These are phyloP conservation scores for Spodoptera litura DNA, from an alignment of 1,140 invertebrate species.

Conservation along the genomic window DNA sequence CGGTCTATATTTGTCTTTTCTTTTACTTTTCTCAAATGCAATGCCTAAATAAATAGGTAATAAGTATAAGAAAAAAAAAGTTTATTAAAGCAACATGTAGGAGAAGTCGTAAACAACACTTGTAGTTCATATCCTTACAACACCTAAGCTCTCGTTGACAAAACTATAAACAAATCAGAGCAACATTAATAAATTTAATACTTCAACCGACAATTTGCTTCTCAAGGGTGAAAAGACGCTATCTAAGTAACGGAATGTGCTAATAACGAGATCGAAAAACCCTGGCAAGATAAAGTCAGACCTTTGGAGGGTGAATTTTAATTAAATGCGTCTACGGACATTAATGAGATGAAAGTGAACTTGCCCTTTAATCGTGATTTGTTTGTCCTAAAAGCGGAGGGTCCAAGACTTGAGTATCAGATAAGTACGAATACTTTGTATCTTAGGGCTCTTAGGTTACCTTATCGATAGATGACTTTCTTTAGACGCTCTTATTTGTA, in stretches of 20 bases:
- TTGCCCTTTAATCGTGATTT: conserved; percentile 75
- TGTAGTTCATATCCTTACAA: too few species aligned
- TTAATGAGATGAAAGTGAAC: conserved; percentile 79
- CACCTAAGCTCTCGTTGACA: conserved; percentile 5
- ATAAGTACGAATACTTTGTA: conserved; percentile 48
- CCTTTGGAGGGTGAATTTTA: conserved; percentile 76
- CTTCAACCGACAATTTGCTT: conserved; percentile 41
- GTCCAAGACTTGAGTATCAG: conserved; percentile 49
- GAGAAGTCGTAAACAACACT: too few species aligned
- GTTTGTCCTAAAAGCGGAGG: conserved; percentile 68
- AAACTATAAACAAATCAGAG: conserved; percentile 48
- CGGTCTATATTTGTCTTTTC: too few species aligned
- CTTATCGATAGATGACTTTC: conserved; percentile 18
- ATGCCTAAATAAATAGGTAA: too few species aligned
- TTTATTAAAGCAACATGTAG: too few species aligned
- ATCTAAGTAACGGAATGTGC: conserved; percentile 69
- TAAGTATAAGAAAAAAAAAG: too few species aligned
- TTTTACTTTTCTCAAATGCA: too few species aligned
- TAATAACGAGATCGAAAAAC: conserved; percentile 76
- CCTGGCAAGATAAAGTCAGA: conserved; percentile 67
- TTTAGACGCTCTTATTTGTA: conserved; percentile 7
- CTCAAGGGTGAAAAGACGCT: conserved; percentile 43
- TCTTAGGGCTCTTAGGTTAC: conserved; percentile 31
- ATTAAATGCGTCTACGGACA: conserved; percentile 77
- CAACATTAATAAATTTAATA: conserved; percentile 24